Conservation (phyloP, 2,888 invertebrate species). For the Peribatodes rhomboidaria region DNA sequence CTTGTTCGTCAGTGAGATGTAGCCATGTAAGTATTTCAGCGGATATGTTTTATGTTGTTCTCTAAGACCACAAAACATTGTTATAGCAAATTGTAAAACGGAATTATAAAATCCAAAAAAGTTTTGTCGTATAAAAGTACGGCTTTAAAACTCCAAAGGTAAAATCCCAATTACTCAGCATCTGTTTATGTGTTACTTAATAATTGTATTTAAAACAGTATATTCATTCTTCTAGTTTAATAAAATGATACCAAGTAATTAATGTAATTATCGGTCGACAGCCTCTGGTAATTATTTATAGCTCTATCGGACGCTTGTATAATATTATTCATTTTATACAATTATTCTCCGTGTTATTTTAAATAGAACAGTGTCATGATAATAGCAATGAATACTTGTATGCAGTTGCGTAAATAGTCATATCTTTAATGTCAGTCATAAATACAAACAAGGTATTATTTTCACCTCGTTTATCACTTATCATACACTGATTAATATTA, state of each 20-base stretch:
- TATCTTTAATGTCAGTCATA: background rate
- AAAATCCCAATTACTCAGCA: background rate
- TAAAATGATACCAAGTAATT: conserved; percentile 33
- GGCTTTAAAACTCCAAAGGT: no score
- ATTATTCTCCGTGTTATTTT: conserved; percentile 9
- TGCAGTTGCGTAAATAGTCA: conserved; percentile 1
- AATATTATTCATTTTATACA: conserved; percentile 24
- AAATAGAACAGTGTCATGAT: conserved; percentile 28
- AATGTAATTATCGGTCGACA: conserved; percentile 48
- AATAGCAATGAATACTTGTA: background rate
- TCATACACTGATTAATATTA: background rate
- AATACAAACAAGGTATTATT: background rate
- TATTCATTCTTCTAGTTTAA: background rate
- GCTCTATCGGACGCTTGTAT: conserved; percentile 40
- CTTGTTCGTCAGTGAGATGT: no score
- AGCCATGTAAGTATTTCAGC: no score
- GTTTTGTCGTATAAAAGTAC: no score
- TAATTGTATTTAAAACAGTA: background rate
- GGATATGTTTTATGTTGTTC: no score
- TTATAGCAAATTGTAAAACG: no score
- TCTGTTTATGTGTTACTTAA: no score
- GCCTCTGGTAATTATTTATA: conserved; percentile 46
- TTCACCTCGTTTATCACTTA: background rate
- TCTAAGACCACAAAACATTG: no score
- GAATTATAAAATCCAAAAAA: no score